Evolutionary conservation across 2,113 vertebrate genomes (phyloP), one percentile per base, ranked within the genome.

Genomic region (Alethe diademata): DNA sequence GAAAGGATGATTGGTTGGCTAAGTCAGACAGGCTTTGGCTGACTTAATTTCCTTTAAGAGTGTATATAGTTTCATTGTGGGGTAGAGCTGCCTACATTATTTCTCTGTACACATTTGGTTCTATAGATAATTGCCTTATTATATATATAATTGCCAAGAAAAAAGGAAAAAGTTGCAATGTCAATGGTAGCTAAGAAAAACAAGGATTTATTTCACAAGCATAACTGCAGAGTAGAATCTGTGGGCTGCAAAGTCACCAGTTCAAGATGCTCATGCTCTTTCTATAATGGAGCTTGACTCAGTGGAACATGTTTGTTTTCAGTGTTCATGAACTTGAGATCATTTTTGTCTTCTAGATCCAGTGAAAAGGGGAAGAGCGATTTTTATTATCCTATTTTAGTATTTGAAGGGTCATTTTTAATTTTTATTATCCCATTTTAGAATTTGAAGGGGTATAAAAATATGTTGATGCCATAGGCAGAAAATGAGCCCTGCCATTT

Each of bases 391-490:
- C 23, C 9, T 72, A 47, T 93, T 94, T 92, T 78, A 81, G 47
- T 64, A 82, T 60, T 47, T 81, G 90, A 94, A 93, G 36, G 54
- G 26, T 81, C 2, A 81, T 93, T 92, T 91, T 93, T 60, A 90
- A 86, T 88, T 92, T 90, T 93, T 90, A 86, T 71, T 75, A 83
- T 35, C 50, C 25, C 54, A 84, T 92, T 92, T 86, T 81, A 80
- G 60, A 79, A 58, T 70, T 86, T 80, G 67, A 93, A 95, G 15
- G 6, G 3, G 14, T 66, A 50, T 92, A 95, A 95, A 90, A 92
- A 65, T 48, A 86, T 57, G 38, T 20, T 82, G 74, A 66, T 86
- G 58, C 42, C 61, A 64, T 38, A 19, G 66, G n/a, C 57, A 91
- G 25, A 65, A 57, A 76, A 82, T 90, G 31, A 86, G 45, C 35